Base-by-base conservation (phyloP, 2,113 vertebrate species). In the Prunella fulvescens region DNA sequence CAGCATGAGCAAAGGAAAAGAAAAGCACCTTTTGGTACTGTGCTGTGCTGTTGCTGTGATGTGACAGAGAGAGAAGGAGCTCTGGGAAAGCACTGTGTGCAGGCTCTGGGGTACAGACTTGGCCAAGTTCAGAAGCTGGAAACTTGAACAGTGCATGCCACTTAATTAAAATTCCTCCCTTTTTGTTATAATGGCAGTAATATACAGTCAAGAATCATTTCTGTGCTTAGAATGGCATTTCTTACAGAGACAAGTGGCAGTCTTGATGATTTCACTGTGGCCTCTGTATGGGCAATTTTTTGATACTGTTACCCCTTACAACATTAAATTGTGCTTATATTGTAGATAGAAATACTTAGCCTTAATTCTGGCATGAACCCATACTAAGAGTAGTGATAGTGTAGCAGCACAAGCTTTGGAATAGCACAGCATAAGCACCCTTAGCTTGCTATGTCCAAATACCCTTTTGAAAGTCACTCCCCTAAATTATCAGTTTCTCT, bases 271-370 rank as follows among this genome's bases (percentile, higher is more conserved):
- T 85, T 70, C 53, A 69, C 42, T 40, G 61, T 56, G 72, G 29
- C 50, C 53, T 93, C 62, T 97, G 9, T 72, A 44, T 81, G 39
- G 54, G 28, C 80, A 85, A 71, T 19, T 89, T 95, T 88, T 65
- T 81, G 39, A 31, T 11, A 64, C 9, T 60, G 14, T 81, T 82
- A 65, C 7, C 6, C 12, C 11, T 33, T 39, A 39, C 1, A 8
- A 60, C 29, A 60, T 60, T 31, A 51, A 72, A 76, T 6, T 48
- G 12, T 15, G 11, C 2, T 67, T 64, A 19, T 14, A 45, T 53
- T 10, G 40, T n/a, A 6, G 4, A n/a, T 12, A 3, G 26, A 76
- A 86, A 86, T 20, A 42, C 22, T 61, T 18, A 76, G 12, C 12
- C 53, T 64, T 80, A 56, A 47, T 77, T 82, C 53, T 51, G 45